Evolutionary conservation across 2,888 invertebrate species (phyloP).

Genomic region (Parnassius mnemosyne): DNA sequence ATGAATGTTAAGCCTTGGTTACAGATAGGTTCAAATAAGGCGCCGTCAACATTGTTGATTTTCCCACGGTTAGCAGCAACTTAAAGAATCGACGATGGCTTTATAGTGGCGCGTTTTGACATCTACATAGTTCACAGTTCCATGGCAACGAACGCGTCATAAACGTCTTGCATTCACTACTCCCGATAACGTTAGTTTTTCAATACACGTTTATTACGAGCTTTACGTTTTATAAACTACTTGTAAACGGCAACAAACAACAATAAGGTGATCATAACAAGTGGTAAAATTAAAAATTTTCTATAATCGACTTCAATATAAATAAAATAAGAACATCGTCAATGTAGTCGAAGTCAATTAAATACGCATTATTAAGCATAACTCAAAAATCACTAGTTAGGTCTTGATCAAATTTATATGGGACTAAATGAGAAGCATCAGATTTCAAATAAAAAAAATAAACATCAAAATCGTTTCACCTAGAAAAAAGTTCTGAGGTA

Average conservation of each 20-base stretch:
- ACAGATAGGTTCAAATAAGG: conserved; percentile 5
- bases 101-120: conserved; percentile 24
- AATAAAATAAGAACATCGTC: too few species aligned
- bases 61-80: conserved; percentile 42
- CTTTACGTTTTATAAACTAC: conserved; percentile 9
- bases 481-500: too few species aligned
- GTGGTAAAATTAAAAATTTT: too few species aligned
- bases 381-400: too few species aligned
- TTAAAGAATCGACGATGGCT: conserved; percentile 12
- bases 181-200: conserved; percentile 9
- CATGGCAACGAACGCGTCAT: conserved; percentile 33
- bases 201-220: conserved; percentile 7
- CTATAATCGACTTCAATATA: too few species aligned
- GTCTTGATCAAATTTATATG: too few species aligned
- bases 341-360: too few species aligned
- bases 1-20: background rate
- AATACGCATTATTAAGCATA: too few species aligned
- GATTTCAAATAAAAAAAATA: too few species aligned
- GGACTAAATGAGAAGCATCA: too few species aligned
- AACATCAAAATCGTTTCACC: too few species aligned
- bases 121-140: conserved; percentile 26
- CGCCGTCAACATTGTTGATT: conserved; percentile 36
- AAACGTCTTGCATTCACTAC: conserved; percentile 29
- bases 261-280: background rate
- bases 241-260: background rate